These are phyloP conservation scores for Gasterosteus aculeatus DNA, from an alignment of 2,113 vertebrate genomes.

Conservation along the genomic window DNA sequence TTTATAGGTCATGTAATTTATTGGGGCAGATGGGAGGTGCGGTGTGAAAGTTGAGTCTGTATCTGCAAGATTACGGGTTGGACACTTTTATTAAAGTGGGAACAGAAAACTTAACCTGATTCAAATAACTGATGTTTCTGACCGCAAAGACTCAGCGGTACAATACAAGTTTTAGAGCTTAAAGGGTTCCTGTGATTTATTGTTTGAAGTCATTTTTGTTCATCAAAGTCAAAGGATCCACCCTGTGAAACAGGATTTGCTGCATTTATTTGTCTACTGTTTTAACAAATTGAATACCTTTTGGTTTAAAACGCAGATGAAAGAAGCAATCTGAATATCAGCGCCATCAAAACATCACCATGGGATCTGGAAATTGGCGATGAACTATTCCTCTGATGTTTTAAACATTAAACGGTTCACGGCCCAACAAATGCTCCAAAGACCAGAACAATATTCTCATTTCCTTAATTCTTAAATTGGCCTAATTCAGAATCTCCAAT, in stretches of 20 bases:
- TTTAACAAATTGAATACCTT: background rate
- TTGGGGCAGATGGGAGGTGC: slow-evolving; percentile 22
- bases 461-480: background rate
- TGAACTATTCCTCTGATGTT: background rate
- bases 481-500: background rate
- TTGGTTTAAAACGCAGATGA: background rate
- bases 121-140: background rate
- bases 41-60: background rate
- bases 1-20: slow-evolving; percentile 56
- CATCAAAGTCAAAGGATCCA: background rate
- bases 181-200: background rate
- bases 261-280: background rate
- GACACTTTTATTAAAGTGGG: background rate
- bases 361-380: no score
- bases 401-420: background rate
- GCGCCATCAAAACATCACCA: no score
- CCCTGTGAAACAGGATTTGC: background rate
- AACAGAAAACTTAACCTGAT: background rate
- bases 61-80: background rate
- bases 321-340: background rate
- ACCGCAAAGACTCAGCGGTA: background rate
- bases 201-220: background rate
- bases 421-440: no score
- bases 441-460: background rate
- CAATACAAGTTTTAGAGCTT: background rate